phyloP scores from a whole-genome alignment of 64 coral and sea anemone species.

The Montipora cactus region DNA sequence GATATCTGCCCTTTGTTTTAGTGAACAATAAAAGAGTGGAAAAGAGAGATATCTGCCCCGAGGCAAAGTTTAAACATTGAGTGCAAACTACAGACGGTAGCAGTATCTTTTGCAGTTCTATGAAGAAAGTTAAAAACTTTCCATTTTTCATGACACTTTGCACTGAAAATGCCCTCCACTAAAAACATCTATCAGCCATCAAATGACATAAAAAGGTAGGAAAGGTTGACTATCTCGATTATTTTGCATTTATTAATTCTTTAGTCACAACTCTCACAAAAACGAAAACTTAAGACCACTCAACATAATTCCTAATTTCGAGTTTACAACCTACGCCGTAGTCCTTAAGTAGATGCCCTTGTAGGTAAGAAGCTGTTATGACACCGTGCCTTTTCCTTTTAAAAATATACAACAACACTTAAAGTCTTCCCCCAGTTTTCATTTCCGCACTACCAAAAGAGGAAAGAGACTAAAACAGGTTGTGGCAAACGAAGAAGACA shows the following conservation, averaged over 20 bases:
- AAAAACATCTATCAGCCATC: neutral
- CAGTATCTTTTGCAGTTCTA: neutral
- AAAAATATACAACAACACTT: neutral
- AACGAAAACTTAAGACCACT: neutral
- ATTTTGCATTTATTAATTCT: neutral
- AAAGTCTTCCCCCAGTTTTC: neutral
- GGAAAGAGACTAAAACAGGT: neutral
- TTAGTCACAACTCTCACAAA: neutral
- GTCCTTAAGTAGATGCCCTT: no score
- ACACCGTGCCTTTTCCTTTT: neutral
- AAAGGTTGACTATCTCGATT: neutral
- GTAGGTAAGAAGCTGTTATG: neutral
- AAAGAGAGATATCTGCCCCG: conserved; percentile 9
- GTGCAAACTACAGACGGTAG: neutral
- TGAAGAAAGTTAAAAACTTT: neutral
- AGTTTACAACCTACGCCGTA: no score
- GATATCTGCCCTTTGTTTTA: conserved; percentile 45
- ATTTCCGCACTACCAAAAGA: neutral
- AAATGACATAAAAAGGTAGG: neutral
- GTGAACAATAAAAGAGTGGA: conserved; percentile 15
- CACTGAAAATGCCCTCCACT: neutral
- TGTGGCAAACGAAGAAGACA: neutral
- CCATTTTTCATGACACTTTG: neutral
- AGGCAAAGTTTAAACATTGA: neutral
- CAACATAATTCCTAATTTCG: neutral